Evolutionary conservation across 2,888 invertebrate species (phyloP), one percentile per base, ranked within the genome.

Genomic region (Odontocolon sp.): DNA sequence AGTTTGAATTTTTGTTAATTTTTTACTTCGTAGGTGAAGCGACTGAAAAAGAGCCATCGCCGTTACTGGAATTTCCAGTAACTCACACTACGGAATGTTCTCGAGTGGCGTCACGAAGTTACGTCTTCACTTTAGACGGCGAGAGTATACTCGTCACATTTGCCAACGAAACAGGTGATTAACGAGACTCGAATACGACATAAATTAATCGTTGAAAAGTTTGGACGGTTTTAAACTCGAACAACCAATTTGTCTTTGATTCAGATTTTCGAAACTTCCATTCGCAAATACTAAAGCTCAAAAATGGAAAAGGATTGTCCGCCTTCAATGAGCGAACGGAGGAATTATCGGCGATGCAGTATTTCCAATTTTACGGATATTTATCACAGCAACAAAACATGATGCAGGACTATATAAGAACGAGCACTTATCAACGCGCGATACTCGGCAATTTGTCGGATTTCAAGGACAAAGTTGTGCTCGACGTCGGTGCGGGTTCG

Each of bases 331-430:
- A 98, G 85, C 94, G 99, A 87, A 99, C 99, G 21, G 99, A 99
- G 90, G 98, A 99, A 90, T 97, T 98, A 1, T 99, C 99, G 66
- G 99, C 99, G 79, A 96, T 96, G 91, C 99, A 99, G 91, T 99
- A 99, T 93, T 99, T 99, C 90, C 98, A 99, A 93, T 99, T 99
- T 91, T 99, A 99, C 91, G 99, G 99, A 80, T 99, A 99, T 92
- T 92, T 99, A 83, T 98, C 98, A 70, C 99, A 99, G 90, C 99
- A 99, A 91, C 99, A 99, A 91, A 99, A 99, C 90, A 99, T 99
- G 99, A 96, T 99, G 96, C 99, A 99, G 92, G 99, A 99, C 91
- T 99, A 98, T 91, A 97, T 99, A 80, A 93, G 99, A 84, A 99
- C 99, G 50, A 97, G 98, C 88, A 99, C 99, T 70, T 99, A 99